Conservation (phyloP, 2,797 vertebrate genomes). For the Fistularia tabacaria region DNA sequence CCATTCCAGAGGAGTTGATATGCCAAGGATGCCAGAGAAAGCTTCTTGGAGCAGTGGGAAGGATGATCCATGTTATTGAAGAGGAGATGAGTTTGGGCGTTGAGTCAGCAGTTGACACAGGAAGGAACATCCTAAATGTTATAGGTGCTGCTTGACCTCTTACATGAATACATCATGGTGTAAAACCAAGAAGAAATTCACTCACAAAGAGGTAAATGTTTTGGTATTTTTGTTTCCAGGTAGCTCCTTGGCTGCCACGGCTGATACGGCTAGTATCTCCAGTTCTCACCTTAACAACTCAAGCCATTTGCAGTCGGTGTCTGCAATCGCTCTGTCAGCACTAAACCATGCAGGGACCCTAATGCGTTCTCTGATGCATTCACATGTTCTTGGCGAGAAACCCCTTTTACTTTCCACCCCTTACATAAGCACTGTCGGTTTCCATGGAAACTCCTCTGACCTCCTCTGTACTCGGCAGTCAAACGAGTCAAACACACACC, state of each 20-base stretch:
- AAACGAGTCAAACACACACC: neutral
- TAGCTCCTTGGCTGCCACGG: conserved; percentile 57
- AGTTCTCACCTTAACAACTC: conserved; percentile 2
- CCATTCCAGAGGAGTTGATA: conserved; percentile 59
- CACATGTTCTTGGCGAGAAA: conserved; percentile 45
- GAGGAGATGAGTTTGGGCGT: conserved; percentile 49
- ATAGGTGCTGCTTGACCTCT: conserved; percentile 38
- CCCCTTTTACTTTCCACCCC: conserved; percentile 57
- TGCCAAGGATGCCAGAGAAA: conserved; percentile 50
- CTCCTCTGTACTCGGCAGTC: conserved; percentile 60
- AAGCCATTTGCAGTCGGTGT: conserved; percentile 10
- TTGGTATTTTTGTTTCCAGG: conserved; percentile 53
- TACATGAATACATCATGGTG: no score
- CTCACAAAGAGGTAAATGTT: neutral
- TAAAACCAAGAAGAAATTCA: neutral
- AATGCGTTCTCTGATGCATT: conserved; percentile 64
- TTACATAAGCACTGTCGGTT: conserved; percentile 62
- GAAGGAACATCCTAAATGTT: conserved; percentile 67
- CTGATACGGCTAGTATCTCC: conserved; percentile 19
- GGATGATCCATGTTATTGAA: conserved; percentile 74
- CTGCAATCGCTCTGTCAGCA: conserved; percentile 44
- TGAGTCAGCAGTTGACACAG: conserved; percentile 50
- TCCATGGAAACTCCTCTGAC: conserved; percentile 59
- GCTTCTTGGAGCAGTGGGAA: conserved; percentile 62
- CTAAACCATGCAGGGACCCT: conserved; percentile 60